Percentiles rank a stretch among this genome's conserved stretches.
phyloP scores from a whole-genome alignment of 1,140 invertebrate species.

The Colletes gigas region DNA sequence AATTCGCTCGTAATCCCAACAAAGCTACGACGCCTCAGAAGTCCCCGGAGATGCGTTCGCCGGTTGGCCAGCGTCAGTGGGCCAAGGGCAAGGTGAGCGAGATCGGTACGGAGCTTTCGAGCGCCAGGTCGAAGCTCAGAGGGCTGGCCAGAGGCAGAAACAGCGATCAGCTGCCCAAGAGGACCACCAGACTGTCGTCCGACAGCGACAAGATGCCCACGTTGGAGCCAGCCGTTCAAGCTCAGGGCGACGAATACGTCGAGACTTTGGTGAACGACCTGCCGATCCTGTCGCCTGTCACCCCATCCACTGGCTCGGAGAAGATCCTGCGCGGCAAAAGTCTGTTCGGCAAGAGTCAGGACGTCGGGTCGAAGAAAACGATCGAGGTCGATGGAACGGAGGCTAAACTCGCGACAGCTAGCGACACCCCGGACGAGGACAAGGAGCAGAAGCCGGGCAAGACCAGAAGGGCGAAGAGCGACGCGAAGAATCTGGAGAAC shows the following conservation, averaged over 20 bases:
- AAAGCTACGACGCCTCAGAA: constrained; percentile 42
- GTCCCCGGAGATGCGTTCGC: constrained; percentile 1
- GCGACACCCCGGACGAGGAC: neutral
- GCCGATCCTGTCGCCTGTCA: constrained; percentile 63
- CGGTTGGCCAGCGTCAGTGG: neutral
- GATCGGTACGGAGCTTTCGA: constrained; percentile 13
- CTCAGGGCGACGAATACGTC: constrained; percentile 7
- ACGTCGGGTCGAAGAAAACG: neutral
- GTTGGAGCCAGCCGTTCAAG: constrained; percentile 58
- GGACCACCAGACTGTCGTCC: constrained; percentile 58
- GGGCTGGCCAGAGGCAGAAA: neutral
- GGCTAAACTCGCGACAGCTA: neutral
- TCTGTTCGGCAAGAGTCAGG: neutral
- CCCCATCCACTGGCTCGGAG: neutral
- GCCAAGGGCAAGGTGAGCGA: neutral
- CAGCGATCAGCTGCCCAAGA: constrained; percentile 39
- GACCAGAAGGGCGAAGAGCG: constrained; percentile 18
- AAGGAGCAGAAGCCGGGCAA: constrained; percentile 23
- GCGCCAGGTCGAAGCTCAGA: constrained; percentile 46
- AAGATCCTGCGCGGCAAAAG: constrained; percentile 8
- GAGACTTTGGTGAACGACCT: constrained; percentile 60
- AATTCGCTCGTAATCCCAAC: constrained; percentile 70
- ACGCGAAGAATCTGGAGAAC: neutral
- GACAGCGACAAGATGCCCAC: constrained; percentile 72
- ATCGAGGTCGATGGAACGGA: neutral